Evolutionary conservation across 2,113 vertebrate species (phyloP), one percentile per base, ranked within the genome.

Genomic region (Oreochromis niloticus): DNA sequence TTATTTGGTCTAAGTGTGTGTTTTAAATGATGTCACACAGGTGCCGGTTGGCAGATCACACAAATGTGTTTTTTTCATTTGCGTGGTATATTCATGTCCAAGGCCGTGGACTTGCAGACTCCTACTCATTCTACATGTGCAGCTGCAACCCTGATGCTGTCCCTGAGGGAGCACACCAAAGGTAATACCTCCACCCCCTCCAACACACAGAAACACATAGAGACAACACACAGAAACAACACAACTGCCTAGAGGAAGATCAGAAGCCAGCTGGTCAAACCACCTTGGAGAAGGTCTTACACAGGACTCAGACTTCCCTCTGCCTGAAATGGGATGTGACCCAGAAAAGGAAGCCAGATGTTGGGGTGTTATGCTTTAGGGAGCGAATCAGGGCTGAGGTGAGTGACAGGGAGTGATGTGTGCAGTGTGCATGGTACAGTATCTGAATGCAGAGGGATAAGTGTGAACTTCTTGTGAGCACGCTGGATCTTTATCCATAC

Each of bases 271-370:
- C 89, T 93, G 91, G 88, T 81, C 81, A 57, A 87, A 83, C 32
- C 82, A 81, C 90, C 88, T 90, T 90, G 80, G 78, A 90, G 63
- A 83, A 73, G 55, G 82, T 86, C 80, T 71, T 6, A 82, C 82
- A 7, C 46, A 43, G 82, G 82, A 89, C 80, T 79, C 48, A 32
- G 39, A 57, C 78, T 85, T 85, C 90, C 88, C 86, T 84, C 81
- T 63, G 80, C 81, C 68, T 55, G 61, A 85, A 80, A 78, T 87
- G 91, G 78, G 85, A 93, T 36, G 86, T 93, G 93, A 94, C 90
- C 94, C 89, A 85, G 90, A 95, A 88, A 81, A 84, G 30, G 48
- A 54, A 24, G 87, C 91, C 93, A 95, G 95, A 94, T 95, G 95
- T 94, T 88, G 87, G 84, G 86, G 86, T 36, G 46, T 86, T 55